Percentiles rank a stretch among this genome's conserved stretches.
phyloP scores from a whole-genome alignment of 1,140 invertebrate species.

The Bathynomus jamesi region DNA sequence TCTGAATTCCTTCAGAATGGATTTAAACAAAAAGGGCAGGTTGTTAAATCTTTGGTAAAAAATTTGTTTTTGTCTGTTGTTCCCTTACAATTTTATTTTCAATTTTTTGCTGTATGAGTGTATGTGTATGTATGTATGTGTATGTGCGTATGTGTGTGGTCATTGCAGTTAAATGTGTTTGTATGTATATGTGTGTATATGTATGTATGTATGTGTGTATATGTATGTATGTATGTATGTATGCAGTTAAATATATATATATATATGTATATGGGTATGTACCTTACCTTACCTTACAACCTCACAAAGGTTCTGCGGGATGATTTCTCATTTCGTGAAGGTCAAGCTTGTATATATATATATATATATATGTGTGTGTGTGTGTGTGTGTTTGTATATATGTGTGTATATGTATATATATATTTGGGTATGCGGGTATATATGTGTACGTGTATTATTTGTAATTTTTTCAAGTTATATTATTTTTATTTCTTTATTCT shows the following conservation, averaged over 20 bases:
- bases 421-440: too few species aligned
- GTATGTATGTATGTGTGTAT: background rate
- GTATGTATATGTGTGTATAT: background rate
- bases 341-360: background rate
- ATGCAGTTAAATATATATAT: background rate
- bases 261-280: background rate
- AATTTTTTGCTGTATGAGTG: background rate
- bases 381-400: background rate
- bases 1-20: too few species aligned
- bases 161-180: background rate
- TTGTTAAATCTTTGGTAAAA: too few species aligned
- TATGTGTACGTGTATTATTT: background rate
- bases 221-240: background rate
- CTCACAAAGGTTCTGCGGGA: too few species aligned
- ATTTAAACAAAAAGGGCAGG: too few species aligned
- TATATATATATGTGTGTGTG: background rate
- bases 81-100: too few species aligned
- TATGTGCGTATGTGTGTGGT: background rate
- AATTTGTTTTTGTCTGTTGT: too few species aligned
- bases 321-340: too few species aligned
- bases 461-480: background rate
- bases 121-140: background rate
- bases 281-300: too few species aligned
- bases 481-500: slow-evolving; percentile 2
- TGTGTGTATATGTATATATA: background rate